These are phyloP conservation scores for Sinocyclocheilus grahami DNA, from an alignment of 2,113 vertebrate genomes.

Conservation along the genomic window DNA sequence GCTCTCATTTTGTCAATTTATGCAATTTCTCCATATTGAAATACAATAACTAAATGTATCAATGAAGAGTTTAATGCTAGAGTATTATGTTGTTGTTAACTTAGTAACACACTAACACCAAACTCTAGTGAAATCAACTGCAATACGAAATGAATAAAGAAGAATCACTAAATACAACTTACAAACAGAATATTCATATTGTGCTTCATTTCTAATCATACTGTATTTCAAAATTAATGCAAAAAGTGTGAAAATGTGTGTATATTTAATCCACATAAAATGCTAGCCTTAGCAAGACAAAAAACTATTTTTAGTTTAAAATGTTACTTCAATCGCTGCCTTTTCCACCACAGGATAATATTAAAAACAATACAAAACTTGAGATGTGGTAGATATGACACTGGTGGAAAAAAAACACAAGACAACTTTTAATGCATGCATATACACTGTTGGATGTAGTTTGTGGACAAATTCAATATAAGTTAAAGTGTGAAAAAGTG, in stretches of 20 bases:
- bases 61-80: not conserved
- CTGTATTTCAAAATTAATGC: not conserved
- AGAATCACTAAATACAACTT: not conserved
- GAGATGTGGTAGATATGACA: not conserved
- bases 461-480: not conserved
- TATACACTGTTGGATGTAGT: not conserved
- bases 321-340: not conserved
- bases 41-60: not conserved
- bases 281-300: not conserved
- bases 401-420: not conserved
- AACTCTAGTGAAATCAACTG: not conserved
- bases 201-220: not conserved
- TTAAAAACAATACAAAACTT: not conserved
- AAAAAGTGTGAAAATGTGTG: not conserved
- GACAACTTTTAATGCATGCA: not conserved
- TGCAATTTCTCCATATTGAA: not conserved
- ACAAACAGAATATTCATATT: not conserved
- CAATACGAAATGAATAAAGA: not conserved
- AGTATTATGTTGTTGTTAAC: not conserved
- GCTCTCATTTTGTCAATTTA: not conserved
- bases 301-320: not conserved
- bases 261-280: not conserved
- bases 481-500: not conserved
- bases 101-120: not conserved
- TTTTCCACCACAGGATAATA: not conserved